Evolutionary conservation across 2,888 invertebrate species (phyloP), one percentile per base, ranked within the genome.

Genomic region (Heliconius sara): DNA sequence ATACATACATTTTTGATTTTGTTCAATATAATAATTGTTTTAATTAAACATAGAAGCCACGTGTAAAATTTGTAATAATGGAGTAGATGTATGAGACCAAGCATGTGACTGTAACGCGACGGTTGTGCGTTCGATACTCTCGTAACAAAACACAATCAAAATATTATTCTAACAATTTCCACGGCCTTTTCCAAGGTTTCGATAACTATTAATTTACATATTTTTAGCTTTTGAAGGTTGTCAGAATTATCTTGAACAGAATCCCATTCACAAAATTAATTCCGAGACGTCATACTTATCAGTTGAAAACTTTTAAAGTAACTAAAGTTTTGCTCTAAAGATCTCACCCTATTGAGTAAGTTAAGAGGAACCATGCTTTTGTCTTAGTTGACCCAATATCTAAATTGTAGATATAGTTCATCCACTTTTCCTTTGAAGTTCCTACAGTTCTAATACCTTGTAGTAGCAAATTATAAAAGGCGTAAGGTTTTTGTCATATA

Each of bases 251-350:
- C n/a, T 34, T 13, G 3, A 73, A 39, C 60, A 57, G 30, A 73
- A 60, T 52, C 39, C 25, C 73, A 73, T 73, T 57, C 57, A 16
- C 73, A 60, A 60, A 25, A n/a, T 25, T 39, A 73, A 73, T 73
- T 34, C 34, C 1, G 19, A 34, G 34, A 73, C 73, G 47, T 47
- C 47, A 73, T 39, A 34, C 34, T 73, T 73, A 73, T 73, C 73
- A 73, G 73, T 73, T 60, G 73, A 73, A 73, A 73, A 73, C 73
- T 73, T 73, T 60, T 60, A 60, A 73, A 60, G 60, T 60, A n/a
- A 34, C 60, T 39, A 34, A 72, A 73, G 60, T 73, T 73, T 73
- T 34, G n/a, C 34, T 57, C 52, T 73, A 60, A 73, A 73, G 73
- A 60, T 73, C 57, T 73, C 34, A n/a, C 73, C 34, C 60, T 72